These are phyloP conservation scores for Porphyrio hochstetteri DNA, from an alignment of 2,113 vertebrate species.

Conservation along the genomic window DNA sequence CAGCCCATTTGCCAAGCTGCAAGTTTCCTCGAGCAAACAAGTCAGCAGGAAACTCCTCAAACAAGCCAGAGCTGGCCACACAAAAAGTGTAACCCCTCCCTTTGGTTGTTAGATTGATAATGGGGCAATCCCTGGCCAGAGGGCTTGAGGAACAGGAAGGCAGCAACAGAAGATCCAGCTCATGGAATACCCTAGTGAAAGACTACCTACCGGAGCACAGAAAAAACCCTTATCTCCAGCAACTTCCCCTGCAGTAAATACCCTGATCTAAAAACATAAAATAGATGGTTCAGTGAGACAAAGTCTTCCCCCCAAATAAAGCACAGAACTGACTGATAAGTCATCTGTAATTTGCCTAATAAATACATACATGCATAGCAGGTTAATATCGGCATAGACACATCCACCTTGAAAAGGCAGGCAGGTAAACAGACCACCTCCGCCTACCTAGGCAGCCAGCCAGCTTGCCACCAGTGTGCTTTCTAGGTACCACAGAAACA, in stretches of 20 bases:
- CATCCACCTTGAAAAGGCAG: background rate
- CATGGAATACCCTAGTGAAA: background rate
- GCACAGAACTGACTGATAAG: background rate
- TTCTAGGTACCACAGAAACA: background rate
- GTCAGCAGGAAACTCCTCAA: constrained; percentile 16
- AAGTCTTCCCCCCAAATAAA: background rate
- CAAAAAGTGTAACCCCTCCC: constrained; percentile 19
- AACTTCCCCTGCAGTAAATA: background rate
- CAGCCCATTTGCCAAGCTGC: background rate
- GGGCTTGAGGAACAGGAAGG: background rate
- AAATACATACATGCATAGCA: background rate
- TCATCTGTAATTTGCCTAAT: background rate
- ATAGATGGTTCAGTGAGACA: background rate
- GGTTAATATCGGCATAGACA: background rate
- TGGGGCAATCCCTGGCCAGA: constrained; percentile 44
- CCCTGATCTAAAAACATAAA: background rate
- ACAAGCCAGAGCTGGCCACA: constrained; percentile 61
- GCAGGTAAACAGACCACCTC: background rate
- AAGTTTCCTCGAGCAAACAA: background rate
- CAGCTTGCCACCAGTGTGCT: background rate
- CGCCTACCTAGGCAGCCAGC: background rate
- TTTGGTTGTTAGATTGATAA: background rate
- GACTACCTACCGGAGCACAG: background rate
- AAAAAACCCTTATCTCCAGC: background rate
- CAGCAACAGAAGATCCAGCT: background rate